Evolutionary conservation across 2,888 invertebrate genomes (phyloP).

Genomic region (Asteroscopus sphinx): DNA sequence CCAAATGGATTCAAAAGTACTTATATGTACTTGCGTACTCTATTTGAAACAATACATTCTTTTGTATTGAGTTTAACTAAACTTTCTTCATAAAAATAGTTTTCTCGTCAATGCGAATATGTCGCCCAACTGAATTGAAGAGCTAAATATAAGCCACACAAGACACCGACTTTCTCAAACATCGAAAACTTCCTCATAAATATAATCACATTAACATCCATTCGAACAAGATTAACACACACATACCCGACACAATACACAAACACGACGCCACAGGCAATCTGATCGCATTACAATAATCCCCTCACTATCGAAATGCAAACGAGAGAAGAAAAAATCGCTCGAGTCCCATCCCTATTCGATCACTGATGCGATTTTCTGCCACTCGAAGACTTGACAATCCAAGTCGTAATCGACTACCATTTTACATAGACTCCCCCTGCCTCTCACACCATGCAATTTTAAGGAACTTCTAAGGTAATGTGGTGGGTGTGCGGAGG

Average conservation of each 20-base stretch:
- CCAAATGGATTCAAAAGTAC: no score
- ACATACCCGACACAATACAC: conserved; percentile 23
- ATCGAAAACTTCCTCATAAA: conserved; percentile 9
- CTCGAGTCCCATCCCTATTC: conserved; percentile 53
- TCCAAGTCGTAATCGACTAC: conserved; percentile 67
- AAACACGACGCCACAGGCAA: conserved; percentile 23
- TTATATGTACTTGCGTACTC: no score
- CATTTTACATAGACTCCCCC: conserved; percentile 46
- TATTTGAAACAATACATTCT: no score
- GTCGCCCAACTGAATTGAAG: background rate
- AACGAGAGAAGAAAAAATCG: conserved; percentile 56
- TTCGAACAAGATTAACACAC: conserved; percentile 24
- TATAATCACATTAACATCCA: conserved; percentile 23
- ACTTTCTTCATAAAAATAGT: no score
- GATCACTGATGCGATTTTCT: conserved; percentile 81
- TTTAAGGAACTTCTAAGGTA: conserved; percentile 16
- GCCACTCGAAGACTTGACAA: conserved; percentile 79
- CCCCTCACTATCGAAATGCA: conserved; percentile 60
- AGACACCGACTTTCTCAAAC: background rate
- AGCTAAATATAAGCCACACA: background rate
- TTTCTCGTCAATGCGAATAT: no score
- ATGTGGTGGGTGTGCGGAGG: conserved; percentile 4
- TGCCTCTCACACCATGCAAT: conserved; percentile 3
- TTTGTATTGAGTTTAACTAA: no score
- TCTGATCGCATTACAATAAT: conserved; percentile 56